Percentiles rank a stretch among this genome's conserved stretches.
Evolutionary conservation across 2,113 vertebrate genomes (phyloP).

Genomic region (Numenius arquata): DNA sequence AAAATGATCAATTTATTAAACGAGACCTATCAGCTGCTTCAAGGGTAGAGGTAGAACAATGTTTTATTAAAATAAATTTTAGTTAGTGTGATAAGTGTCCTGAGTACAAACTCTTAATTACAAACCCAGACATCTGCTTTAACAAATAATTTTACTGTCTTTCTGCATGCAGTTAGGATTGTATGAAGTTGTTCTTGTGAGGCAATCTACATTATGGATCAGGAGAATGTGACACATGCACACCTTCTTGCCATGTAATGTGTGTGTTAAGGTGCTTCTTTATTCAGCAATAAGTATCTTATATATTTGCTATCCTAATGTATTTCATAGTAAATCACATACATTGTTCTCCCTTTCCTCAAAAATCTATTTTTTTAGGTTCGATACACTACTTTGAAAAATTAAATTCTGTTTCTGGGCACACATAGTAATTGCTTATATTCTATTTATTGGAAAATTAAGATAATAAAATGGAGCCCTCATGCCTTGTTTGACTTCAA

Average conservation of each 20-base stretch:
- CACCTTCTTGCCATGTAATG: neutral
- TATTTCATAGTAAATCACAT: neutral
- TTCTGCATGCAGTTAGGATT: neutral
- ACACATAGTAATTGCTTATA: neutral
- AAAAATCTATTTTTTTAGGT: neutral
- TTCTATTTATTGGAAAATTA: neutral
- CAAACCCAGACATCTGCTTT: neutral
- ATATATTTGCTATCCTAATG: neutral
- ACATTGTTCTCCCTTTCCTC: neutral
- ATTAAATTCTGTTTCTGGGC: neutral
- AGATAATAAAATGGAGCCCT: neutral
- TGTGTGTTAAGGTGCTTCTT: neutral
- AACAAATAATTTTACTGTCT: neutral
- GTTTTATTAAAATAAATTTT: neutral
- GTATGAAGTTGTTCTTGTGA: neutral
- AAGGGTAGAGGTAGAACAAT: neutral
- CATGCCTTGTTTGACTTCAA: neutral
- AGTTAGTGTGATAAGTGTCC: neutral
- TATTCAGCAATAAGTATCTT: neutral
- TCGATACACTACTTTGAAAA: neutral
- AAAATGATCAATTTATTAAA: neutral
- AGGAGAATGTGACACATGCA: accelerated
- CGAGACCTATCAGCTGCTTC: neutral
- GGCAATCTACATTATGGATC: neutral
- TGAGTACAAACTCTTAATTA: neutral